A percentile compares a stretch with the other conserved stretches of the same genome.
These are phyloP conservation scores for human DNA, from an alignment of 2,113 vertebrate species.

Conservation along the genomic window GRCh38 chr17:37564501-37565000, in stretches of 20 bases:
- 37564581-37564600: neutral
- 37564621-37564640: neutral
- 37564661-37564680: neutral
- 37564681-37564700: neutral
- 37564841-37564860: neutral
- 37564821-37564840: neutral
- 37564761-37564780: neutral
- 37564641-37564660: neutral
- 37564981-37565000: too few relatives aligned
- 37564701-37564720: slow-evolving; percentile 29
- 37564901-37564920: neutral
- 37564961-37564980: neutral
- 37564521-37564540: neutral
- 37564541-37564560: neutral
- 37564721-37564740: neutral
- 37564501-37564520: neutral
- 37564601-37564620: neutral
- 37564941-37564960: neutral
- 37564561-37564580: neutral
- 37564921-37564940: neutral
- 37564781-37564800: neutral
- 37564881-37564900: neutral
- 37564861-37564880: neutral
- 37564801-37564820: neutral
- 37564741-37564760: neutral